Evolutionary conservation across 92 coral and sea anemone species (phyloP).

Genomic region (Porites divaricata): DNA sequence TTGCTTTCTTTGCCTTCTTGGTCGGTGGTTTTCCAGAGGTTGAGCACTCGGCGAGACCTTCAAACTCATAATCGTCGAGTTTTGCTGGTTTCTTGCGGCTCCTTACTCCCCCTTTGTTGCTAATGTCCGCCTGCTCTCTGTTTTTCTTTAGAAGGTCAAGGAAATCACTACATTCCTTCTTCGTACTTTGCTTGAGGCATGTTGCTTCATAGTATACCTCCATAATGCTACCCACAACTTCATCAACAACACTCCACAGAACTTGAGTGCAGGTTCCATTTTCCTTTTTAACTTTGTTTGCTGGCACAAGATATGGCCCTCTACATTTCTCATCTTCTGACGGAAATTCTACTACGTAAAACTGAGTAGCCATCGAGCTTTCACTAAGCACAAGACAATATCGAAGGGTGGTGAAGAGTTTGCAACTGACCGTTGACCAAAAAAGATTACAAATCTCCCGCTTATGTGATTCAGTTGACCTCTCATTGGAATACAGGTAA

Average conservation of each 20-base stretch:
- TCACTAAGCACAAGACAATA: conserved; percentile 8
- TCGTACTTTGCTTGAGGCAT: conserved; percentile 33
- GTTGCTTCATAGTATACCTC: conserved; percentile 32
- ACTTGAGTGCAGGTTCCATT: conserved; percentile 27
- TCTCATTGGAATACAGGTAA: not conserved
- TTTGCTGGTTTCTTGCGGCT: conserved; percentile 37
- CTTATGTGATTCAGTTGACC: not conserved
- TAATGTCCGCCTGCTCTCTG: conserved; percentile 24
- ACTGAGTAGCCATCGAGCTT: not conserved
- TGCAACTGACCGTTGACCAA: conserved; percentile 1
- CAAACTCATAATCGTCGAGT: not conserved
- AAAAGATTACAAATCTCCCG: conserved; percentile 1
- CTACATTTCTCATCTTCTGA: conserved; percentile 30
- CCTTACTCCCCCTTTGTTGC: conserved; percentile 32
- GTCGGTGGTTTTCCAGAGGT: not conserved
- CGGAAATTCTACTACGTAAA: conserved; percentile 24
- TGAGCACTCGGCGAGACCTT: not conserved
- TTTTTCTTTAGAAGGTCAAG: conserved; percentile 27
- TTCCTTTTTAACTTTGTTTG: conserved; percentile 43
- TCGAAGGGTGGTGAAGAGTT: conserved; percentile 2
- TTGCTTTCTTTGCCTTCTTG: not conserved
- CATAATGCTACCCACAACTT: conserved; percentile 4
- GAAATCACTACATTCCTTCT: conserved; percentile 36
- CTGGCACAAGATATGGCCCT: conserved; percentile 46
- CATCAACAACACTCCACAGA: conserved; percentile 58